Base-by-base conservation (phyloP, 1,140 invertebrate genomes). In the Lepidotrigona ventralis region DNA sequence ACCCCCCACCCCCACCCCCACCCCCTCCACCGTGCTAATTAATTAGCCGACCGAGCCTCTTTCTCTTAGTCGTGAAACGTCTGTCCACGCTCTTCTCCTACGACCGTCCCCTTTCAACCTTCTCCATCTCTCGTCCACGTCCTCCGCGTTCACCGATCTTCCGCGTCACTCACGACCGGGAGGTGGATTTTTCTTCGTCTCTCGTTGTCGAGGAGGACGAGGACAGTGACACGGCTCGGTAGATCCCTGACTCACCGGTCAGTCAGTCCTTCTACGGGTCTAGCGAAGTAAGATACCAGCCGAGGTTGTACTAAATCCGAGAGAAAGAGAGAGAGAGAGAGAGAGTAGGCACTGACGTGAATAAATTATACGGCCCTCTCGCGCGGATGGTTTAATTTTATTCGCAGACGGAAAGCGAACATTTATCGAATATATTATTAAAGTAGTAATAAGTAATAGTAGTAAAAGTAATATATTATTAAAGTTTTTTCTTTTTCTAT, bases 1-100 rank as follows among this genome's bases (percentile, higher is more conserved):
- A 78, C 79, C 56, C 46, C 33, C 33, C 5, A 4, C 2, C 39
- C 6, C 9, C 39, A 33, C 33, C 39, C 39, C 39, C 2, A 4
- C 39, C 39, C 39, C 39, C 39, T 8, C 39, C 33, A 3, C 33
- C 72, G 84, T 77, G 69, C 87, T 88, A 88, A 88, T 88, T 88
- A 88, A 88, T 88, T 88, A 83, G 58, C 83, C 54, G 63, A 33
- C 53, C 78, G 71, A 88, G 72, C 64, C 68, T 81, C 76, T 70
- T 88, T 83, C 70, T 83, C 75, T 46, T n/a, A 39, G 21, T 46
- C 26, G 58, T 54, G 60, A 74, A 74, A 56, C n/a, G 54, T 54
- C 54, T 69, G 58, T 60, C 54, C 29, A 72, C 79, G 64, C 66
- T 85, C 58, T 75, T 72, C 79, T 33, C 21, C 68, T 15, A 29